Conservation (phyloP, 2,888 invertebrate genomes). For the Bhutanitis thaidina region DNA sequence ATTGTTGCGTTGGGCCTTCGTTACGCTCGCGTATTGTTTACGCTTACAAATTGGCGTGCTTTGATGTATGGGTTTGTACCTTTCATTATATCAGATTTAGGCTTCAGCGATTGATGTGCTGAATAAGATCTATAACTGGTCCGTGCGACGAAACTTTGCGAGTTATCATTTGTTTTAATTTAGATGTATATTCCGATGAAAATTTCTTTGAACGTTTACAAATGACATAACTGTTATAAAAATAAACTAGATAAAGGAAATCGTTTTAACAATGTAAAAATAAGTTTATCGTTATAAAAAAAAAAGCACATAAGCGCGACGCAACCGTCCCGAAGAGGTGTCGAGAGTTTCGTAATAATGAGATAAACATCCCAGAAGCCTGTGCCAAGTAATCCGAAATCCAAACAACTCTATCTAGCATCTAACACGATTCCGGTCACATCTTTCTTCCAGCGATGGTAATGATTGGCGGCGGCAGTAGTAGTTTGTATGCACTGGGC, state of each 20-base stretch:
- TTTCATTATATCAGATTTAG: conserved; percentile 6
- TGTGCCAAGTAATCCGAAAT: conserved; percentile 55
- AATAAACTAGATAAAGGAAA: too few relatives aligned
- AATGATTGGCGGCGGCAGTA: conserved; percentile 73
- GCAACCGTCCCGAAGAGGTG: not conserved
- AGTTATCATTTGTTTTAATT: not conserved
- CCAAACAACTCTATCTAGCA: conserved; percentile 57
- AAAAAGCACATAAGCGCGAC: not conserved
- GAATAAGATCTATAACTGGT: not conserved
- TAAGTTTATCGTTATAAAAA: not conserved
- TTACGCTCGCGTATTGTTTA: conserved; percentile 70
- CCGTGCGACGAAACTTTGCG: not conserved
- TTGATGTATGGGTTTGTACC: conserved; percentile 39
- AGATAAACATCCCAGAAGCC: conserved; percentile 39
- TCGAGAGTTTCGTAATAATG: conserved; percentile 38
- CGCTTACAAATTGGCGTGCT: conserved; percentile 71
- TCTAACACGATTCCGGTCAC: conserved; percentile 68
- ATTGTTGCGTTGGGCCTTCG: conserved; percentile 73
- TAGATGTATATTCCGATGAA: not conserved
- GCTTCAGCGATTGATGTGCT: not conserved
- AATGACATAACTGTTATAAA: too few relatives aligned
- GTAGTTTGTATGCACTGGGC: conserved; percentile 65
- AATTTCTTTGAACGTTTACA: too few relatives aligned
- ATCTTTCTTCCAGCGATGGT: conserved; percentile 72
- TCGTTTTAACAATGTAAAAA: too few relatives aligned